Evolutionary conservation across 2,113 vertebrate genomes (phyloP), one percentile per base, ranked within the genome.

Genomic region (Cottus gobio): DNA sequence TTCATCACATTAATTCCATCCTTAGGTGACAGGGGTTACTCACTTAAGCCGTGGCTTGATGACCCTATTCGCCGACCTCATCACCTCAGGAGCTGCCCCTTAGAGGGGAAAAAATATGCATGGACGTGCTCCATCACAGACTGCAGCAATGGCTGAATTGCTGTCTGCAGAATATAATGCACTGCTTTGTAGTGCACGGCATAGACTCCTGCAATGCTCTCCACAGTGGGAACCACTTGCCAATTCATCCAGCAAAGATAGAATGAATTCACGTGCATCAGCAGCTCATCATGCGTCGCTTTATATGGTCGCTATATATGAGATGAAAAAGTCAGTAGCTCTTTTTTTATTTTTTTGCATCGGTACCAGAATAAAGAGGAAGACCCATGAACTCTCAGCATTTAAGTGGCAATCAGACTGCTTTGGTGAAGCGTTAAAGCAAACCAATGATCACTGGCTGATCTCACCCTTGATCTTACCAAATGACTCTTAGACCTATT

Each of bases 321-420:
- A 74, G 44, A 74, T 70, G 57, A 71, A 78, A 79, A 79, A 46
- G 54, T 78, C 42, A 60, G 58, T 39, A 58, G 42, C 42, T 26
- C 26, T 50, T 9, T 67, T 70, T 20, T 48, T 20, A 2, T 48
- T 50, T 76, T 68, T 44, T 70, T 71, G 11, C 62, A 72, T 10
- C 18, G 28, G 50, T 18, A 69, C 54, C 30, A 42, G 54, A 80
- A 54, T 36, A 34, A 71, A 54, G 60, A 62, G 66, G 63, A 7
- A 22, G 36, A 65, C 74, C 60, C 71, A 66, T 7, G 24, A 36
- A 73, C 36, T 70, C 31, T 75, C 57, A 20, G 44, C 64, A 78
- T 87, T 84, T 83, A 86, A 79, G 86, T 75, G 84, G 74, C 77
- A 90, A 84, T 90, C 77, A 87, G 61, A 58, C 62, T 66, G 62